phyloP scores from a whole-genome alignment of 2,113 vertebrate species.

The Nothobranchius kuhntae region DNA sequence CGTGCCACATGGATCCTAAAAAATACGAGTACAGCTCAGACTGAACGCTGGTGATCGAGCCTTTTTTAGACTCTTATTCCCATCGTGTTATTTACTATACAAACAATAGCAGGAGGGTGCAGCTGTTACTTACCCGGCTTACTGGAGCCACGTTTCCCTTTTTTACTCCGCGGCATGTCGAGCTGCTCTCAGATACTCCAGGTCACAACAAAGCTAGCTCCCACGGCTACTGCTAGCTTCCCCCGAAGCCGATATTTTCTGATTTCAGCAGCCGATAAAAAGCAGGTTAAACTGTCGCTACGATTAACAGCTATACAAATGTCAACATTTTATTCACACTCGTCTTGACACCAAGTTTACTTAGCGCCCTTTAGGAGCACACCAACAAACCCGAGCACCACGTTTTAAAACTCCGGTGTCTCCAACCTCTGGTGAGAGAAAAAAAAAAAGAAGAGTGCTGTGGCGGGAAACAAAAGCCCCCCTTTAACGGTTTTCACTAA shows the following conservation, averaged over 20 bases:
- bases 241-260: not conserved
- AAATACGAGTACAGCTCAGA: not conserved
- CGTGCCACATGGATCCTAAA: not conserved
- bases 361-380: conserved; percentile 14
- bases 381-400: conserved; percentile 1
- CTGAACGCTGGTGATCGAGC: not conserved
- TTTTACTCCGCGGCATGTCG: conserved; percentile 79
- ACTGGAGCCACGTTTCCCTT: conserved; percentile 77
- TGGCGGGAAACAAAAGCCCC: not conserved
- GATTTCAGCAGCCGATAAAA: not conserved
- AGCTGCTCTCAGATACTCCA: conserved; percentile 5
- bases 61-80: not conserved
- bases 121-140: conserved; percentile 72
- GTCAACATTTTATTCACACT: conserved; percentile 14
- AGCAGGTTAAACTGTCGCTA: not conserved
- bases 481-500: not conserved
- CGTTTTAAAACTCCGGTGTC: conserved; percentile 24
- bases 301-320: not conserved
- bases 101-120: not conserved
- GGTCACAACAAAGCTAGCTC: conserved; percentile 44
- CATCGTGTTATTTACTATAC: not conserved
- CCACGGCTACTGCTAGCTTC: conserved; percentile 19
- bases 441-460: not conserved
- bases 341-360: conserved; percentile 27
- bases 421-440: not conserved